Percentiles rank a stretch among this genome's conserved stretches.
Evolutionary conservation across 1,140 invertebrate species (phyloP).

Genomic region (Rhagoletis pomonella): DNA sequence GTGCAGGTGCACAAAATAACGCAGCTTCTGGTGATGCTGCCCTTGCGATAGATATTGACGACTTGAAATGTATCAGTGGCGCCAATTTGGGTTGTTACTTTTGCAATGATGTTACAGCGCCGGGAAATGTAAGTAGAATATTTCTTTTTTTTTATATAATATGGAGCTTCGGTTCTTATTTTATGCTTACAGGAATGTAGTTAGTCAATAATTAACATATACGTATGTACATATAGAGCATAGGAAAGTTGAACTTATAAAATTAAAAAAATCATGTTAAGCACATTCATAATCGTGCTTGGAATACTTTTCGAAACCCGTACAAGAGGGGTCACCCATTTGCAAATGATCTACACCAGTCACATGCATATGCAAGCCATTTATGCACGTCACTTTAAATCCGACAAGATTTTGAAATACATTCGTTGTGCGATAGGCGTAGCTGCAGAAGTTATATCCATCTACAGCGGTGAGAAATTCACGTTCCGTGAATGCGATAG

Average conservation of each 20-base stretch:
- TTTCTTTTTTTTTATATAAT: too few relatives aligned
- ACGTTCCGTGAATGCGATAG: constrained; percentile 70
- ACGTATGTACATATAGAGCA: too few relatives aligned
- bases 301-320: constrained; percentile 70
- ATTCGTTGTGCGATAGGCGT: constrained; percentile 64
- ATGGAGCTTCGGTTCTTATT: too few relatives aligned
- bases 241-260: too few relatives aligned
- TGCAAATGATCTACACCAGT: constrained; percentile 72
- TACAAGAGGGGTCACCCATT: constrained; percentile 66
- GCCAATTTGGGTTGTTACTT: constrained; percentile 96
- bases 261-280: constrained; percentile 54
- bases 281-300: constrained; percentile 70
- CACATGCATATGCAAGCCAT: constrained; percentile 69
- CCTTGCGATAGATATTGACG: constrained; percentile 64
- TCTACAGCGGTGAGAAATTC: constrained; percentile 72
- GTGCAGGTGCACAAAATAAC: constrained; percentile 72
- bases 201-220: too few relatives aligned
- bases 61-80: constrained; percentile 77
- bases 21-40: constrained; percentile 58
- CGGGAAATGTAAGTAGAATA: constrained; percentile 90
- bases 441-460: constrained; percentile 70
- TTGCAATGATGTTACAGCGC: constrained; percentile 98
- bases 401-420: constrained; percentile 70
- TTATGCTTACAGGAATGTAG: too few relatives aligned
- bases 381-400: constrained; percentile 68